A percentile compares a stretch with the other conserved stretches of the same genome.
Evolutionary conservation across 2,797 vertebrate species (phyloP).

Genomic region (Adelosebastes latens): DNA sequence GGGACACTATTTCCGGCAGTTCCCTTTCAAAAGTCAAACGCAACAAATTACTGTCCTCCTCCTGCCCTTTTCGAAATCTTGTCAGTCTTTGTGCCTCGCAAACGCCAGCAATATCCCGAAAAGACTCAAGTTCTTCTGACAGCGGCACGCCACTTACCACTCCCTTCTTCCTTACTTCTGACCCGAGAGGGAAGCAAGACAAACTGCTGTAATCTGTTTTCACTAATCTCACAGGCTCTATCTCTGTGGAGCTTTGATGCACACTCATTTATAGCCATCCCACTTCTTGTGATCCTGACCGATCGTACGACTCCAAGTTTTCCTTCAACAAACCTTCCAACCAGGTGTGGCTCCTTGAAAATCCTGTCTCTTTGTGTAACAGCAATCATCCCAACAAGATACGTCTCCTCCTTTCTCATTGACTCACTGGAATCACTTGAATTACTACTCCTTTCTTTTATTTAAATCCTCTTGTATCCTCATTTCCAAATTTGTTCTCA

Average conservation of each 20-base stretch:
- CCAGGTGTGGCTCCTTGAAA: too few relatives aligned
- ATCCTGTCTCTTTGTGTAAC: too few relatives aligned
- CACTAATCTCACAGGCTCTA: not conserved
- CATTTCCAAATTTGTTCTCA: too few relatives aligned
- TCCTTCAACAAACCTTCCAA: too few relatives aligned
- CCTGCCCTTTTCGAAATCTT: not conserved
- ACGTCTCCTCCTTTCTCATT: too few relatives aligned
- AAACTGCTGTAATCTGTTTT: not conserved
- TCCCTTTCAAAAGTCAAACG: not conserved
- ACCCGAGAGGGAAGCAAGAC: not conserved
- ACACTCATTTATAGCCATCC: too few relatives aligned
- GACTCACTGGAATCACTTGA: too few relatives aligned
- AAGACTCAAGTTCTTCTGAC: not conserved
- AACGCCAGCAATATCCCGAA: not conserved
- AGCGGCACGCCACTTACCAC: not conserved
- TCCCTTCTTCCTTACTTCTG: not conserved
- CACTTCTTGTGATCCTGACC: too few relatives aligned
- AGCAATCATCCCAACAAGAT: too few relatives aligned
- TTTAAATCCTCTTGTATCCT: too few relatives aligned
- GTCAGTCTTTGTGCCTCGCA: not conserved
- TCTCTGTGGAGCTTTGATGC: not conserved
- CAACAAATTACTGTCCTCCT: not conserved
- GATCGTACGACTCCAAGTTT: too few relatives aligned
- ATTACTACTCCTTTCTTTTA: too few relatives aligned
- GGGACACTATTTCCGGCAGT: not conserved